Percentiles rank a stretch among this genome's conserved stretches.
phyloP scores from a whole-genome alignment of 2,113 vertebrate genomes.

The Trogon melanurus region DNA sequence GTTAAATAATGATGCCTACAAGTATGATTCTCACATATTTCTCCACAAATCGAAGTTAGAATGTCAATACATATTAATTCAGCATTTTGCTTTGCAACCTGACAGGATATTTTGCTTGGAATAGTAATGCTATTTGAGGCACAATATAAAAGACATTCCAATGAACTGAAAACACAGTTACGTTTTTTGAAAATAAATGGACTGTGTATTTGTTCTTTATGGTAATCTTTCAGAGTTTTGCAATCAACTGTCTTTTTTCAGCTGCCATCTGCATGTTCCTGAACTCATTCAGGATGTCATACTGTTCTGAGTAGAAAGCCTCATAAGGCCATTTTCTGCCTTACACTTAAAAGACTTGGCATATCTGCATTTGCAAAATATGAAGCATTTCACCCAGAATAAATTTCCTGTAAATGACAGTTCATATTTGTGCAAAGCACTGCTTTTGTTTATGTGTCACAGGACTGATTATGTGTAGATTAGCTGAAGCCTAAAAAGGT shows the following conservation, averaged over 20 bases:
- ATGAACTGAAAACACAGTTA: neutral
- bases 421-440: slow-evolving; percentile 23
- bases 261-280: slow-evolving; percentile 41
- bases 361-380: slow-evolving; percentile 29
- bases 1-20: neutral
- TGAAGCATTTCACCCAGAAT: slow-evolving; percentile 24
- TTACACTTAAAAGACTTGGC: slow-evolving; percentile 13
- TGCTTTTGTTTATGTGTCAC: slow-evolving; percentile 27
- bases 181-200: slow-evolving; percentile 1
- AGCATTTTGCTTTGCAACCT: neutral
- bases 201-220: slow-evolving; percentile 35
- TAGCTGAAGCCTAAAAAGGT: neutral
- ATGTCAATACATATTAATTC: slow-evolving; percentile 20
- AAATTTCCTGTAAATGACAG: slow-evolving; percentile 37
- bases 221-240: slow-evolving; percentile 37
- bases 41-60: neutral
- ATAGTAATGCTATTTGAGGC: slow-evolving; percentile 8
- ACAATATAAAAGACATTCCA: neutral
- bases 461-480: slow-evolving; percentile 26
- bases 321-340: slow-evolving; percentile 53
- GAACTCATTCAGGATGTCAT: slow-evolving; percentile 12
- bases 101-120: slow-evolving; percentile 1
- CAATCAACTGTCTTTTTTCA: slow-evolving; percentile 27
- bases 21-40: neutral
- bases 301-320: slow-evolving; percentile 14